Percentiles rank a stretch among this genome's conserved stretches.
phyloP scores from a whole-genome alignment of 2,888 invertebrate genomes.

The Criorhina ranunculi region DNA sequence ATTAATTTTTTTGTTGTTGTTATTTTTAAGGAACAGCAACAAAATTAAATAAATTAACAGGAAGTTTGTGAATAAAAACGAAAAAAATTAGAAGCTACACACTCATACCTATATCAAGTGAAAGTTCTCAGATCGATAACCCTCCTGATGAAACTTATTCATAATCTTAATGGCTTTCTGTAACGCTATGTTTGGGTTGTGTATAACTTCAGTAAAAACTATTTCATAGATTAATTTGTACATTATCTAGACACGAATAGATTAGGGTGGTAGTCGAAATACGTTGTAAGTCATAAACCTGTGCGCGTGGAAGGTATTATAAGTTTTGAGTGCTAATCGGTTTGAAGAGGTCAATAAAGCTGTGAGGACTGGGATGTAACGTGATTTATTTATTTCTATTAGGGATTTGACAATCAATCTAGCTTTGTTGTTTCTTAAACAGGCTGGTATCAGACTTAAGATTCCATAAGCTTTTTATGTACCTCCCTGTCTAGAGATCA shows the following conservation, averaged over 20 bases:
- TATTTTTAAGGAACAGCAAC: conserved; percentile 6
- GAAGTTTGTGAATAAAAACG: conserved; percentile 32
- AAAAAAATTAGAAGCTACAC: conserved; percentile 10
- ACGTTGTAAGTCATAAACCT: not conserved
- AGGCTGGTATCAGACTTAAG: no score
- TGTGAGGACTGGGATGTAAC: not conserved
- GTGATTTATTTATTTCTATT: not conserved
- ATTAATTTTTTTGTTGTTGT: not conserved
- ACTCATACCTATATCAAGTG: not conserved
- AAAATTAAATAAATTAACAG: conserved; percentile 49
- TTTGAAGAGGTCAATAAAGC: conserved; percentile 1
- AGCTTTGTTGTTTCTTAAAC: no score
- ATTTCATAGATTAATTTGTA: not conserved
- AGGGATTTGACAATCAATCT: no score
- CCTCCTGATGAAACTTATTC: conserved; percentile 13
- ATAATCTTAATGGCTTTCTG: not conserved
- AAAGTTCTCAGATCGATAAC: conserved; percentile 35
- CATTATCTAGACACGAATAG: not conserved
- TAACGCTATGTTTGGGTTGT: not conserved
- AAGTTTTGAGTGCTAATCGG: not conserved
- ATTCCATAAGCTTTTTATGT: no score
- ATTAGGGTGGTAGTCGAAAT: not conserved
- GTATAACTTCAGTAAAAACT: not conserved
- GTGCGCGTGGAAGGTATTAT: not conserved
- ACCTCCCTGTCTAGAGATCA: no score